Evolutionary conservation across 2,113 vertebrate species (phyloP).

Genomic region (Datnioides undecimradiatus): DNA sequence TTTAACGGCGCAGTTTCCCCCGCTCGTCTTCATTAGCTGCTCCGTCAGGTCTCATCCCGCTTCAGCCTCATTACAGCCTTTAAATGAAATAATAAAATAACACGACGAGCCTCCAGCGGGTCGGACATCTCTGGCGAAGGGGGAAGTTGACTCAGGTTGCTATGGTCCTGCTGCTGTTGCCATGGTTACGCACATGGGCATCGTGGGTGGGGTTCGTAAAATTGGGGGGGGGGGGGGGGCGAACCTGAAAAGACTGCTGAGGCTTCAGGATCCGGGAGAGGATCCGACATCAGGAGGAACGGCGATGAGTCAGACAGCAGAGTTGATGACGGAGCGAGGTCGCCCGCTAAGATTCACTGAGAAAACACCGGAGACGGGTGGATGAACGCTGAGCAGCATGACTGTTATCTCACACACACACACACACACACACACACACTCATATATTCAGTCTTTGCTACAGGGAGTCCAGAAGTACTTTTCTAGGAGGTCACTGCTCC

Average conservation of each 20-base stretch:
- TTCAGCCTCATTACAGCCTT: slow-evolving; percentile 43
- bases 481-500: background rate
- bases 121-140: background rate
- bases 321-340: background rate
- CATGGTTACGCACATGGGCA: background rate
- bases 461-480: background rate
- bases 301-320: slow-evolving; percentile 33
- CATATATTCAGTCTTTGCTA: background rate
- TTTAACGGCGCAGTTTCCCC: background rate
- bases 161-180: slow-evolving; percentile 25
- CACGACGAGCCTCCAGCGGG: background rate
- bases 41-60: slow-evolving; percentile 19
- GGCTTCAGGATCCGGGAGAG: slow-evolving; percentile 6
- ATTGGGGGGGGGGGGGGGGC: background rate
- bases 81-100: no score
- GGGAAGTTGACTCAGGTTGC: background rate
- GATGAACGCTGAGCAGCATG: slow-evolving; percentile 17
- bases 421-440: background rate
- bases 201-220: slow-evolving; percentile 9
- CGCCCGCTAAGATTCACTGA: background rate
- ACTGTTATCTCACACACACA: background rate
- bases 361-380: background rate
- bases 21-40: slow-evolving; percentile 33
- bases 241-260: slow-evolving; percentile 28
- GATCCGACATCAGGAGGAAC: slow-evolving; percentile 1